Evolutionary conservation across 1,140 invertebrate genomes (phyloP), one percentile per base, ranked within the genome.

Genomic region (Gerris buenoi): DNA sequence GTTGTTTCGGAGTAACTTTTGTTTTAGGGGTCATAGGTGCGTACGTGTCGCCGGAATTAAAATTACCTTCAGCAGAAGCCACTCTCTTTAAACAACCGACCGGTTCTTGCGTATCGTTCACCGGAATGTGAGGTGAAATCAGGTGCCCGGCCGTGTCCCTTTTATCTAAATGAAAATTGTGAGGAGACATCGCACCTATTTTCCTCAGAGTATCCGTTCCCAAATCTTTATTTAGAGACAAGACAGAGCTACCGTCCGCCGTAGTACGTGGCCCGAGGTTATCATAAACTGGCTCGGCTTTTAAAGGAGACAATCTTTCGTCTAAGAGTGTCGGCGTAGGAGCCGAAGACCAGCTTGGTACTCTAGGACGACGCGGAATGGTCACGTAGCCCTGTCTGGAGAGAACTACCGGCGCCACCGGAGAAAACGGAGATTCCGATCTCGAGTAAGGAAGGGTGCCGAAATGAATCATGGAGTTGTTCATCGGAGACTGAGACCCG

Each of bases 201-300:
- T 76, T 72, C 65, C 74, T 76, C 64, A 79, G 26, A 76, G 72
- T 26, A 76, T 76, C 67, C 71, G 78, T 69, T 28, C 77, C 73
- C 5, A 76, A 25, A 25, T 75, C 75, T 74, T 87, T 88, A 73
- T 88, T 88, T 62, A 93, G 75, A 61, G 88, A 90, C 1, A 89
- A 76, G 1, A 84, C 84, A 0, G 89, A 91, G 71, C 88, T 91
- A 5, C 90, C 90, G 69, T 90, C 87, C 0, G 88, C 90, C n/a
- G 90, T 92, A 1, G 88, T 91, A 62, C 90, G 80, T 0, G 86
- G 76, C 0, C 90, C 91, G 15, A 93, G 76, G 73, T 91, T 92
- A 73, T 93, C 90, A 73, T 93, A 93, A 1, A 91, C 83, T 0
- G 89, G 89, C 73, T 91, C 89, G 25, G 81, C 77, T 23, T 82